These are phyloP conservation scores for Drosophila borealis DNA, from an alignment of 2,888 invertebrate genomes.

Conservation along the genomic window DNA sequence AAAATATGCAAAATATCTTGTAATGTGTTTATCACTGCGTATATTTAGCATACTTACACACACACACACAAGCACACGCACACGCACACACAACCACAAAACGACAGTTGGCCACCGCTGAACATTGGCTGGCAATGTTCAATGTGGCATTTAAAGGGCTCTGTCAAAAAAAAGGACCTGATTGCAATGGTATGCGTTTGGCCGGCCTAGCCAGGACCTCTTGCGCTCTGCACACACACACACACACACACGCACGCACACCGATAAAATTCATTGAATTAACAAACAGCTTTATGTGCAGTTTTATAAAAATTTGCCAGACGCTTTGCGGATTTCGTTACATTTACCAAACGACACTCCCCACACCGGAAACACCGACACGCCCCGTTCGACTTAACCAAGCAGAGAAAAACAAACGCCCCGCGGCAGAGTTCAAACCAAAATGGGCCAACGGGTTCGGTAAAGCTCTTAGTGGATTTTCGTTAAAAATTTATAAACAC, in stretches of 20 bases:
- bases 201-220: background rate
- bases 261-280: constrained; percentile 69
- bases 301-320: constrained; percentile 41
- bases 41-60: constrained; percentile 42
- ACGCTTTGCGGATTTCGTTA: constrained; percentile 45
- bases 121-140: constrained; percentile 52
- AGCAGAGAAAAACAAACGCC: constrained; percentile 19
- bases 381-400: constrained; percentile 13
- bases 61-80: constrained; percentile 3
- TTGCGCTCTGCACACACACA: background rate
- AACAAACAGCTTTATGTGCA: constrained; percentile 73
- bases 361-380: background rate
- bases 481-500: constrained; percentile 66
- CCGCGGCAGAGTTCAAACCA: constrained; percentile 18
- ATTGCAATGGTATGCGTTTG: constrained; percentile 5
- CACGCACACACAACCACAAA: background rate
- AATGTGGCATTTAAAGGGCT: constrained; percentile 16
- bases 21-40: constrained; percentile 74
- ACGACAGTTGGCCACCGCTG: constrained; percentile 9
- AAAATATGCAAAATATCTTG: constrained; percentile 78
- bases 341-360: constrained; percentile 25
- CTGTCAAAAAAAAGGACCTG: constrained; percentile 27
- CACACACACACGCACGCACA: background rate
- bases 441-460: constrained; percentile 27
- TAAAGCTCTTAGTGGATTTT: constrained; percentile 68